Evolutionary conservation across 92 coral and sea anemone species (phyloP).

Genomic region (Palythoa grandis): DNA sequence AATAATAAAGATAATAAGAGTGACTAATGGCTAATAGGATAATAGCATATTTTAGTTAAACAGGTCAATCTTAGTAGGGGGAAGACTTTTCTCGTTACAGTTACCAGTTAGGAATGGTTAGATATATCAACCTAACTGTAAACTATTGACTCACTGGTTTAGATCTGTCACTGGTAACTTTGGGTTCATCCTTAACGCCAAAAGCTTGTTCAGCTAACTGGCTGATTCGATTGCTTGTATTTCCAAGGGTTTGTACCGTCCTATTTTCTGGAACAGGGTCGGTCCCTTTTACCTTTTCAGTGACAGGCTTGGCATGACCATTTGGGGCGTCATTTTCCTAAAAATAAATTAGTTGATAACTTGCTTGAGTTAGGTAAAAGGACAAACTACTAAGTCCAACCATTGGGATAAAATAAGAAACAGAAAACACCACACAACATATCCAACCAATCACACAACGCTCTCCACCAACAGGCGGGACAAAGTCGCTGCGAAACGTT

Average conservation of each 20-base stretch:
- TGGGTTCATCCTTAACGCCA: constrained; percentile 63
- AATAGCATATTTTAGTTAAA: no score
- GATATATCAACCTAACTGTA: not conserved
- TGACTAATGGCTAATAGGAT: no score
- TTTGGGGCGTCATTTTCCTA: constrained; percentile 38
- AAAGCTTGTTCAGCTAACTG: constrained; percentile 88
- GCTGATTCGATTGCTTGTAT: constrained; percentile 87
- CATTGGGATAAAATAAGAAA: no score
- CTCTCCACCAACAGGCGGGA: no score
- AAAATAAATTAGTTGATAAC: not conserved
- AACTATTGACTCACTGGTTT: not conserved
- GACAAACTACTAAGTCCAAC: no score
- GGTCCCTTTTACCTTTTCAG: not conserved
- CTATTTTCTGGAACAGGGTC: constrained; percentile 33
- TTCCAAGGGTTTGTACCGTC: constrained; percentile 60
- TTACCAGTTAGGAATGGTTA: no score
- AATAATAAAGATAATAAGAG: no score
- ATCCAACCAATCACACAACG: no score
- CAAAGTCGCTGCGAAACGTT: no score
- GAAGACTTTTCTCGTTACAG: not conserved
- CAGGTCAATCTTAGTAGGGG: no score
- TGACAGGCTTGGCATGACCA: not conserved
- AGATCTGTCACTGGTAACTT: constrained; percentile 26
- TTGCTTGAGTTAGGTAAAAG: no score
- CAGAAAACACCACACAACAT: no score